These are phyloP conservation scores for Apodemus speciosus DNA, from an alignment of 2,113 vertebrate species.

Conservation along the genomic window DNA sequence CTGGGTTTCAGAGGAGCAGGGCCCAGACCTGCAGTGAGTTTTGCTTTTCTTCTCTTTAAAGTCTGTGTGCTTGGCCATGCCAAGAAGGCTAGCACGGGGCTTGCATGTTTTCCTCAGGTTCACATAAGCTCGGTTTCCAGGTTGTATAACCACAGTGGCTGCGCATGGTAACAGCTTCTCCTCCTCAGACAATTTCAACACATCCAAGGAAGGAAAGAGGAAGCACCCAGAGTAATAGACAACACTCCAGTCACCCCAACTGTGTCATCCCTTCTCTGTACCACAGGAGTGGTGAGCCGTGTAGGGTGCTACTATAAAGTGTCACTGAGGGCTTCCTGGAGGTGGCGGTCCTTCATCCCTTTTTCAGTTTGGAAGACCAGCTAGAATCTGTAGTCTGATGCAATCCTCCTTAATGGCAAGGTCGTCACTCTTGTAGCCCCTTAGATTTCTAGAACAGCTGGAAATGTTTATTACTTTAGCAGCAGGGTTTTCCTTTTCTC, in stretches of 20 bases:
- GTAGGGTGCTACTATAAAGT: not conserved
- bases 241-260: too few species aligned
- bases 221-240: not conserved
- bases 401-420: not conserved
- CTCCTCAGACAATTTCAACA: not conserved
- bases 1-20: not conserved
- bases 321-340: not conserved
- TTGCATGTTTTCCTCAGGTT: not conserved
- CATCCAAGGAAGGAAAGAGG: not conserved
- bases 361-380: not conserved
- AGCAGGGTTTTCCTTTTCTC: not conserved
- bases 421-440: not conserved
- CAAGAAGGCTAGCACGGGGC: not conserved
- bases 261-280: too few species aligned
- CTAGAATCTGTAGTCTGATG: not conserved
- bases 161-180: not conserved
- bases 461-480: not conserved
- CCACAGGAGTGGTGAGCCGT: not conserved
- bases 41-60: not conserved
- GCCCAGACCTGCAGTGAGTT: accelerated
- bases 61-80: not conserved
- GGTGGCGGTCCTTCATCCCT: not conserved
- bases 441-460: not conserved
- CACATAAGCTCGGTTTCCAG: not conserved
- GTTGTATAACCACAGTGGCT: accelerated